Base-by-base conservation (phyloP, 2,113 vertebrate genomes). In the Monarcha castaneiventris region DNA sequence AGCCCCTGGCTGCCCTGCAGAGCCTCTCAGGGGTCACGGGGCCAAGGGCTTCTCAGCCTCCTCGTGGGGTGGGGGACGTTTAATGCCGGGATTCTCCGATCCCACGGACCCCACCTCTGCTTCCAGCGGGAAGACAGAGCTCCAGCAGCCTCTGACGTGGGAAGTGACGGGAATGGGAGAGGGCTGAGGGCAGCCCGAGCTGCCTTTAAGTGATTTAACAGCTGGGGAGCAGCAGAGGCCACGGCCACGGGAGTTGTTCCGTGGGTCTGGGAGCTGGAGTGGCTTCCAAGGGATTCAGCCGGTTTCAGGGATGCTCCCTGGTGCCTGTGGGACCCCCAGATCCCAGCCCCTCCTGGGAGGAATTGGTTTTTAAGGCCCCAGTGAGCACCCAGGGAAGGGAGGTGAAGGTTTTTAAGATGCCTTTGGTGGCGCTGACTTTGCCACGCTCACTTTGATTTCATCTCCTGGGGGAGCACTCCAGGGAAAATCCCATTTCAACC, bases 91-190 rank as follows among this genome's bases (percentile, higher is more conserved):
- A 66, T 35, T 18, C 74, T 41, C 64, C 10, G 75, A 44, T 96
- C 94, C 94, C 94, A 94, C 56, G 80, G 95, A 81, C 95, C 94
- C 94, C 95, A 89, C 89, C 95, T 94, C 95, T 71, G 41, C 86
- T 62, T 7, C 18, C 48, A 17, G 18, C 23, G 94, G 75, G 71
- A 81, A 55, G 46, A 13, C 27, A 0, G 58, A 90, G 64, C 83
- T 80, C 33, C 79, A 35, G 89, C 55, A 6, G 30, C 27, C 59
- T 87, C 95, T 94, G 73, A 84, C 64, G 41, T 85, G 90, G 92
- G 95, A 76, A 88, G 76, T 80, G 94, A 94, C 83, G 59, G 87
- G 63, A 26, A 75, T 52, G 87, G 73, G 77, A 84, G 39, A 51
- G 86, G 41, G 55, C 29, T 17, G 72, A 66, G 56, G 51, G 94